Conservation (phyloP, 53 echinoderm and acorn worm genomes). For the Astropecten irregularis region DNA sequence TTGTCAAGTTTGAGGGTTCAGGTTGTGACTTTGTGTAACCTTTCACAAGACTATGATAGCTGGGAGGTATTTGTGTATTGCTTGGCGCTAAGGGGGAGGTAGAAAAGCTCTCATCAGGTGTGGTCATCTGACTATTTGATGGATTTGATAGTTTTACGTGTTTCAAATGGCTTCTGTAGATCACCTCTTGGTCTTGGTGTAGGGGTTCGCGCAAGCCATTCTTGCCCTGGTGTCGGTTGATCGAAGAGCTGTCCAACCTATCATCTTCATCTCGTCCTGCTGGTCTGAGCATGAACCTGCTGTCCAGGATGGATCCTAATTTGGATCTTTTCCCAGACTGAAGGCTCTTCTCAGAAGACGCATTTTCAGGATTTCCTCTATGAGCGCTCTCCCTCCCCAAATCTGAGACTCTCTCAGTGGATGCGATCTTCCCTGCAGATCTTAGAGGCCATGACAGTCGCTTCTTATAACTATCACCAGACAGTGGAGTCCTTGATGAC, state of each 20-base stretch:
- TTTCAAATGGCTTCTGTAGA: slow-evolving; percentile 23
- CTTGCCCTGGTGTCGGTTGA: not conserved
- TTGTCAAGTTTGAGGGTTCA: not conserved
- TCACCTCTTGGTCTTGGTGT: not conserved
- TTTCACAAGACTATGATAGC: not conserved
- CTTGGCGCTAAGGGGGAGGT: not conserved
- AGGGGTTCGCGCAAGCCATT: not conserved
- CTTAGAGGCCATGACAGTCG: slow-evolving; percentile 32
- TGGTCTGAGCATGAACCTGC: not conserved
- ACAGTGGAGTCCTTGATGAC: not conserved
- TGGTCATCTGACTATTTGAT: not conserved
- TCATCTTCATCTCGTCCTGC: not conserved
- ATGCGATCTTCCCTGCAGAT: not conserved
- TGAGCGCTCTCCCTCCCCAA: not conserved
- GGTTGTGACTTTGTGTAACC: not conserved
- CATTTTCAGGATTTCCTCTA: not conserved
- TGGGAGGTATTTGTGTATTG: not conserved
- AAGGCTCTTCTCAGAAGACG: not conserved
- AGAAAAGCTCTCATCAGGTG: not conserved
- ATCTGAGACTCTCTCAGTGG: not conserved
- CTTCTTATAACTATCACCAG: not conserved
- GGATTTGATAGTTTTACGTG: slow-evolving; percentile 12
- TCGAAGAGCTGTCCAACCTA: not conserved
- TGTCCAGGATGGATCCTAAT: not conserved
- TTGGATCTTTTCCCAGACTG: not conserved